Evolutionary conservation across 2,797 vertebrate genomes (phyloP).

Genomic region (Sphenodon punctatus): DNA sequence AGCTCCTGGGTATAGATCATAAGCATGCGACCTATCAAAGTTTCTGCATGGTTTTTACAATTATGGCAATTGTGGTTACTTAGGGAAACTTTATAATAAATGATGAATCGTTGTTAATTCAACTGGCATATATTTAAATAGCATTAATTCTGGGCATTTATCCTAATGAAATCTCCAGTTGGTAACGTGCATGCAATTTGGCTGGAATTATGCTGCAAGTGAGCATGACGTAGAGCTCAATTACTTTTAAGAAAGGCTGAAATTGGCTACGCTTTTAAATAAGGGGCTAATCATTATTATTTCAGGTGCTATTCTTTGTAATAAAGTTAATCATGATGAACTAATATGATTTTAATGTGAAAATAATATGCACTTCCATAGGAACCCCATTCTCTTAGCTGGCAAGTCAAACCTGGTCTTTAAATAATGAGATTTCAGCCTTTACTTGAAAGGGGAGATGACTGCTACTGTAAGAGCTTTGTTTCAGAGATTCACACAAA

Average conservation of each 20-base stretch:
- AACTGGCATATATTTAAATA: conserved; percentile 27
- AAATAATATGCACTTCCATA: conserved; percentile 57
- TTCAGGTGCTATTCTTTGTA: conserved; percentile 52
- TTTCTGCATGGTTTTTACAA: conserved; percentile 49
- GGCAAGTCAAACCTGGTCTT: conserved; percentile 27
- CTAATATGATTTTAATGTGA: conserved; percentile 67
- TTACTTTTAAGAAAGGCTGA: conserved; percentile 36
- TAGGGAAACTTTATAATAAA: conserved; percentile 39
- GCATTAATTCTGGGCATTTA: conserved; percentile 53
- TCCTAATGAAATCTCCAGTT: conserved; percentile 54
- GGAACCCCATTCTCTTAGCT: conserved; percentile 17
- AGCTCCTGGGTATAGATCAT: conserved; percentile 9
- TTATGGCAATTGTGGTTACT: conserved; percentile 14
- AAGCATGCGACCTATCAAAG: conserved; percentile 21
- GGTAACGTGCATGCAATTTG: conserved; percentile 48
- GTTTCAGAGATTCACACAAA: not conserved
- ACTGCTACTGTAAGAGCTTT: not conserved
- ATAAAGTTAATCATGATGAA: conserved; percentile 62
- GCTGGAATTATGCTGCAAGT: conserved; percentile 40
- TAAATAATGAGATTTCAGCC: not conserved
- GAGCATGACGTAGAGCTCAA: conserved; percentile 45
- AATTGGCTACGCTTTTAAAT: conserved; percentile 31
- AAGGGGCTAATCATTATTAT: conserved; percentile 45
- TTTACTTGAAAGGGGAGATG: not conserved
- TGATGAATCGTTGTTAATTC: conserved; percentile 53